phyloP scores from a whole-genome alignment of 2,888 invertebrate genomes.

The Rhimphoctona megacephalus region DNA sequence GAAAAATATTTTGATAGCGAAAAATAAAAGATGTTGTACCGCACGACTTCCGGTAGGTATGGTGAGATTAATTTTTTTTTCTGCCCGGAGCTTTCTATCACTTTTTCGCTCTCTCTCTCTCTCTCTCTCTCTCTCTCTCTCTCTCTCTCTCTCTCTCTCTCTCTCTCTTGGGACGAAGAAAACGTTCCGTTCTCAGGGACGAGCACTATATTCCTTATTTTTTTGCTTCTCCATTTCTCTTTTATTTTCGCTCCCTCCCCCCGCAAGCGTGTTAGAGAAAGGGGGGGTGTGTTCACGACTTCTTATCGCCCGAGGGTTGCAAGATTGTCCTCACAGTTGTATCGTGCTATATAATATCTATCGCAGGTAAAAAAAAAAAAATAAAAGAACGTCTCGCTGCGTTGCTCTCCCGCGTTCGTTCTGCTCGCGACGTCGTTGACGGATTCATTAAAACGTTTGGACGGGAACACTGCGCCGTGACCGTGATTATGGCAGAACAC shows the following conservation, averaged over 20 bases:
- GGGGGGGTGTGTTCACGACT: constrained; percentile 50
- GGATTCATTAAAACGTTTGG: constrained; percentile 81
- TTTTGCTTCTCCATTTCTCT: constrained; percentile 14
- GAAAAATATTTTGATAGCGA: constrained; percentile 2
- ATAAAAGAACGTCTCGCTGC: constrained; percentile 39
- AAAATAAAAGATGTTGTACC: constrained; percentile 25
- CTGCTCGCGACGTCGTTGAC: constrained; percentile 75
- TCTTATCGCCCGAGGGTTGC: constrained; percentile 73
- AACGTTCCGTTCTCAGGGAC: constrained; percentile 58
- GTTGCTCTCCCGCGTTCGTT: constrained; percentile 50
- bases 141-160: constrained; percentile 25
- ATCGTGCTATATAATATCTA: constrained; percentile 46
- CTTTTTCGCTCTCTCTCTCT: constrained; percentile 12
- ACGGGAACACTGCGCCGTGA: constrained; percentile 72
- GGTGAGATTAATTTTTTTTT: constrained; percentile 64
- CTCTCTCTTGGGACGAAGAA: constrained; percentile 41
- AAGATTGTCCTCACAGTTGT: constrained; percentile 72
- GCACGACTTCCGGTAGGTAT: constrained; percentile 39
- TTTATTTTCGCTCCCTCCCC: constrained; percentile 34
- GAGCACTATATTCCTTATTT: constrained; percentile 46
- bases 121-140: constrained; percentile 3
- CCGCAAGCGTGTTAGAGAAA: constrained; percentile 1
- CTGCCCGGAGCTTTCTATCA: constrained; percentile 28
- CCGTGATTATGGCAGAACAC: constrained; percentile 76
- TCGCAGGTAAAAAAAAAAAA: constrained; percentile 38